Conservation (phyloP, 2,888 invertebrate species). For the Lacanobia oleracea region DNA sequence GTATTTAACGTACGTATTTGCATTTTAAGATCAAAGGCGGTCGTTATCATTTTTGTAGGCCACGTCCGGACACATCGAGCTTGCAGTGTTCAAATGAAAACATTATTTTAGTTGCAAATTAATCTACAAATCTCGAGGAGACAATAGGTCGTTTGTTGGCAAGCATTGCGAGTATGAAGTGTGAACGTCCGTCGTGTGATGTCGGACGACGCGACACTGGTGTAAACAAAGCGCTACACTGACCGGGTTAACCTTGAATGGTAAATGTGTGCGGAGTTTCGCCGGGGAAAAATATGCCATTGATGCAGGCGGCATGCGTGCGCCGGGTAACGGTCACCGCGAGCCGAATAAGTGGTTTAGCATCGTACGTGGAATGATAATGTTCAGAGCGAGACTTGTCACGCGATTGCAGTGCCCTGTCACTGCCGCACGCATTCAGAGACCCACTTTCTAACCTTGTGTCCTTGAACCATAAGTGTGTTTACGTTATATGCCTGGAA, state of each 20-base stretch:
- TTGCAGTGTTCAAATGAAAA: constrained; percentile 32
- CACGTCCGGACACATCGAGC: constrained; percentile 44
- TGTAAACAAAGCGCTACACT: constrained; percentile 87
- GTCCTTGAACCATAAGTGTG: constrained; percentile 78
- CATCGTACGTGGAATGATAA: constrained; percentile 89
- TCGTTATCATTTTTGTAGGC: constrained; percentile 57
- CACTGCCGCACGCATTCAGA: constrained; percentile 80
- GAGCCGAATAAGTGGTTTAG: constrained; percentile 89
- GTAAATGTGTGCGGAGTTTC: constrained; percentile 88
- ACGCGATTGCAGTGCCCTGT: constrained; percentile 82
- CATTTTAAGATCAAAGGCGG: constrained; percentile 44
- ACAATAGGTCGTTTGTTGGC: constrained; percentile 66
- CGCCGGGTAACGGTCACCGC: constrained; percentile 87
- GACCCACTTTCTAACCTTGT: constrained; percentile 85
- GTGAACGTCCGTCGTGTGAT: constrained; percentile 71
- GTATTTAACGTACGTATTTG: constrained; percentile 61
- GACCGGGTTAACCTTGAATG: constrained; percentile 90
- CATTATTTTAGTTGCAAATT: constrained; percentile 56
- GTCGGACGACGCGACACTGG: constrained; percentile 77
- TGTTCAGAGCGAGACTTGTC: constrained; percentile 84
- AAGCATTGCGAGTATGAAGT: constrained; percentile 63
- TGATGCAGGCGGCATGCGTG: constrained; percentile 89
- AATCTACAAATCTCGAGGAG: constrained; percentile 61
- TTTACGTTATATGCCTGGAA: constrained; percentile 46
- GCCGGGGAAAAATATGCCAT: constrained; percentile 89